phyloP scores from a whole-genome alignment of 64 coral and sea anemone species.

The Montipora foliosa region DNA sequence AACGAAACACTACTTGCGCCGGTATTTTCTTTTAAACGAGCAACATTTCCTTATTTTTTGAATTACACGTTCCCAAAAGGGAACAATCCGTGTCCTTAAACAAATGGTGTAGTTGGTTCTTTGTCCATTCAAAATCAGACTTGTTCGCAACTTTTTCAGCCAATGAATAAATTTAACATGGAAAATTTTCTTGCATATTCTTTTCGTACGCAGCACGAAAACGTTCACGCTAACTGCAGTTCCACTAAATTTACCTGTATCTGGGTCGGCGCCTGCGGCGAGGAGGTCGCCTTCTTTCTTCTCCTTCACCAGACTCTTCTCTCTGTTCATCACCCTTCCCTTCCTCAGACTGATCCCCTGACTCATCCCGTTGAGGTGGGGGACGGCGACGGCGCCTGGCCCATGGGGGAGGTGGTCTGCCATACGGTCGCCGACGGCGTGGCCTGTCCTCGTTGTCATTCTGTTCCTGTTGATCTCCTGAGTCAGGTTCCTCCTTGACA shows the following conservation, averaged over 20 bases:
- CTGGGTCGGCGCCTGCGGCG: constrained; percentile 78
- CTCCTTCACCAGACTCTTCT: constrained; percentile 65
- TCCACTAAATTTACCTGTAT: constrained; percentile 14
- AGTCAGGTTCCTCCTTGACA: constrained; percentile 26
- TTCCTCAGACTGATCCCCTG: constrained; percentile 72
- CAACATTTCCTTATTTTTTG: no score
- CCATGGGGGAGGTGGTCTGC: constrained; percentile 62
- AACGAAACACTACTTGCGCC: no score
- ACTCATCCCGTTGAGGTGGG: constrained; percentile 70
- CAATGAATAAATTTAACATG: no score
- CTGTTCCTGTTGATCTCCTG: constrained; percentile 41
- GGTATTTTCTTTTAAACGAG: no score
- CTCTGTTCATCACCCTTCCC: constrained; percentile 60
- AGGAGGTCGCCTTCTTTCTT: constrained; percentile 77
- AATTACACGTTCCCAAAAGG: no score
- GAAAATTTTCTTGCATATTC: no score
- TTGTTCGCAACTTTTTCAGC: no score
- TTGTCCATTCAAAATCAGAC: no score
- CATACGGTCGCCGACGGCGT: constrained; percentile 27
- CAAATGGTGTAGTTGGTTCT: no score
- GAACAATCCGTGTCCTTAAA: no score
- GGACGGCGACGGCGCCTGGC: constrained; percentile 47
- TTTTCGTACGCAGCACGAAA: no score
- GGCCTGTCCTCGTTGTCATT: constrained; percentile 56
- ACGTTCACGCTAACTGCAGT: no score